Percentiles rank a stretch among this genome's conserved stretches.
phyloP scores from a whole-genome alignment of 2,888 invertebrate species.

The Sinohyriopsis cumingii region DNA sequence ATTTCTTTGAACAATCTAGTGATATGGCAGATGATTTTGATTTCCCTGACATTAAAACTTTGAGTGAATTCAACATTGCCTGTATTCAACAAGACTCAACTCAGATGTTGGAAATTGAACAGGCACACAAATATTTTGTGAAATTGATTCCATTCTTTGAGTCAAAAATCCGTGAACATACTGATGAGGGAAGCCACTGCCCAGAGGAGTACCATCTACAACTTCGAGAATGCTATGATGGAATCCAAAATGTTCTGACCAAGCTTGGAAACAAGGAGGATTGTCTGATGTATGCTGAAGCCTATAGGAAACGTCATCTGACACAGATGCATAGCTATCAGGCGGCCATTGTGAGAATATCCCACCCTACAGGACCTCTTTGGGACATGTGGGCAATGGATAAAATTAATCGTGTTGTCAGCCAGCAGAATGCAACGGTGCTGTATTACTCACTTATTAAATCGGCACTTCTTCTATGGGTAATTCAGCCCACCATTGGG shows the following conservation, averaged over 20 bases:
- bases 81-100: conserved; percentile 62
- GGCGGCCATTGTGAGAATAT: conserved; percentile 31
- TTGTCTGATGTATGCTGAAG: conserved; percentile 64
- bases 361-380: conserved; percentile 32
- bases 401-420: conserved; percentile 54
- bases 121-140: conserved; percentile 57
- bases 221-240: conserved; percentile 61
- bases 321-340: conserved; percentile 52
- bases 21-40: conserved; percentile 55
- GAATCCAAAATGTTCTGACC: conserved; percentile 60
- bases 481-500: conserved; percentile 62
- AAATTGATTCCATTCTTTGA: conserved; percentile 51
- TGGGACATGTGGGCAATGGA: conserved; percentile 57
- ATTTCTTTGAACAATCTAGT: conserved; percentile 58
- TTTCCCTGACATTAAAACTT: conserved; percentile 50
- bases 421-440: conserved; percentile 61
- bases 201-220: conserved; percentile 55
- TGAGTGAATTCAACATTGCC: conserved; percentile 64
- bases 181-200: conserved; percentile 60
- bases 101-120: conserved; percentile 60
- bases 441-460: conserved; percentile 64
- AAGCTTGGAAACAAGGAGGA: conserved; percentile 61
- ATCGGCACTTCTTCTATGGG: conserved; percentile 60
- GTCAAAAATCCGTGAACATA: conserved; percentile 55
- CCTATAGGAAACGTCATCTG: conserved; percentile 48